Evolutionary conservation across 2,113 vertebrate genomes (phyloP).

Genomic region (Brachypteracias leptosomus): DNA sequence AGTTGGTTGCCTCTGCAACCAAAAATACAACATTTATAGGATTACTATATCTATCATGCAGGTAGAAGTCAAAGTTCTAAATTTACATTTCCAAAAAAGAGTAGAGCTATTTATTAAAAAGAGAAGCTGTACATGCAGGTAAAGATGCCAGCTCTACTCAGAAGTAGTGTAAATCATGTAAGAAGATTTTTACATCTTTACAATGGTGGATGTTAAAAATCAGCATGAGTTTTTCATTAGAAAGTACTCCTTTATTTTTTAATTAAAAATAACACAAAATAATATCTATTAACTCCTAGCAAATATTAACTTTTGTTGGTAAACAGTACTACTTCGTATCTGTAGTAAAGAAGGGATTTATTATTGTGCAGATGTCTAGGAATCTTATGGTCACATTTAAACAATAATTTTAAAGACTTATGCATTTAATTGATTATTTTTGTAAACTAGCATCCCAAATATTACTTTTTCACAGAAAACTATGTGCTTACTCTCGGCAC

Average conservation of each 20-base stretch:
- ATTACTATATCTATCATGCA: background rate
- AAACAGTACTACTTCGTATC: background rate
- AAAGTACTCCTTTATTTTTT: background rate
- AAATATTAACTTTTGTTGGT: background rate
- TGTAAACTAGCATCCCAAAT: background rate
- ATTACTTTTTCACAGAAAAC: background rate
- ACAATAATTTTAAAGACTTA: background rate
- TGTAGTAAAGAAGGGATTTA: background rate
- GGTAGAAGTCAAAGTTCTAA: background rate
- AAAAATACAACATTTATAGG: background rate
- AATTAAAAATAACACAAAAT: background rate
- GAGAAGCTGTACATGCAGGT: background rate
- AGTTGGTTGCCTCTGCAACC: background rate
- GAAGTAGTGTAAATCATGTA: background rate
- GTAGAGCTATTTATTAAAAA: background rate
- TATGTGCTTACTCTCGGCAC: background rate
- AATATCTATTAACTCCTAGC: background rate
- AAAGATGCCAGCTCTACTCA: background rate
- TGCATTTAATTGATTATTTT: background rate
- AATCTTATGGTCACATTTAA: background rate
- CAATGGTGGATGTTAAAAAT: background rate
- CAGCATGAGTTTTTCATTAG: background rate
- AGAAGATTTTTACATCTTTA: background rate
- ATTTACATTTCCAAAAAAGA: background rate
- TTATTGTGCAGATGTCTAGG: background rate